phyloP scores from a whole-genome alignment of 2,797 vertebrate genomes.

The Thaleichthys pacificus region DNA sequence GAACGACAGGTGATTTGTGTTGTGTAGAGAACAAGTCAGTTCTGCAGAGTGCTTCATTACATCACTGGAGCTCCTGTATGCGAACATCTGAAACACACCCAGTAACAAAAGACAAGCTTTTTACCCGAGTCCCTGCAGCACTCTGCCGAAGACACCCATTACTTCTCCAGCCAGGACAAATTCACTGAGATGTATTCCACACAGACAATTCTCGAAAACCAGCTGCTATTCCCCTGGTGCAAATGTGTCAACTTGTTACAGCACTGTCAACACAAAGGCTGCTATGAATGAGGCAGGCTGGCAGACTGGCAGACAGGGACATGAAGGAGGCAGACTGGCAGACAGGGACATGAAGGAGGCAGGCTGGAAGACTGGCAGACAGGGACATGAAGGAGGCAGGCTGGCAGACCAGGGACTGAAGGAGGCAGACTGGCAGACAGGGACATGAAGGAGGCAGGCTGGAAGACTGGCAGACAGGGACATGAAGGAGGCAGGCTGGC shows the following conservation, averaged over 20 bases:
- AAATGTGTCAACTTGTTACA: conserved; percentile 71
- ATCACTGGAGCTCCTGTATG: neutral
- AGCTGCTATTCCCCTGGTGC: conserved; percentile 64
- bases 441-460: too few species aligned
- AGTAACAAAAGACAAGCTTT: conserved; percentile 33
- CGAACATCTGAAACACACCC: conserved; percentile 27
- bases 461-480: too few species aligned
- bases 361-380: too few species aligned
- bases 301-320: too few species aligned
- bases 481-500: too few species aligned
- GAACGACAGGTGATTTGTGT: conserved; percentile 36
- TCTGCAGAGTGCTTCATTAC: conserved; percentile 19
- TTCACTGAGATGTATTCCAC: conserved; percentile 39
- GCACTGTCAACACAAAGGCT: conserved; percentile 64
- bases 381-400: too few species aligned
- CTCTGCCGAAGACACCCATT: conserved; percentile 29
- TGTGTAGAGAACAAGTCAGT: conserved; percentile 19
- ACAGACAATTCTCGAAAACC: conserved; percentile 58
- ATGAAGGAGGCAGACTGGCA: too few species aligned
- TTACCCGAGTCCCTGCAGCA: conserved; percentile 31
- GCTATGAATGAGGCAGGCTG: too few species aligned
- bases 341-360: too few species aligned
- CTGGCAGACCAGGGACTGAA: too few species aligned
- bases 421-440: too few species aligned
- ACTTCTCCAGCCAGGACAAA: neutral